These are phyloP conservation scores for Xenops minutus DNA, from an alignment of 2,797 vertebrate species.

Conservation along the genomic window DNA sequence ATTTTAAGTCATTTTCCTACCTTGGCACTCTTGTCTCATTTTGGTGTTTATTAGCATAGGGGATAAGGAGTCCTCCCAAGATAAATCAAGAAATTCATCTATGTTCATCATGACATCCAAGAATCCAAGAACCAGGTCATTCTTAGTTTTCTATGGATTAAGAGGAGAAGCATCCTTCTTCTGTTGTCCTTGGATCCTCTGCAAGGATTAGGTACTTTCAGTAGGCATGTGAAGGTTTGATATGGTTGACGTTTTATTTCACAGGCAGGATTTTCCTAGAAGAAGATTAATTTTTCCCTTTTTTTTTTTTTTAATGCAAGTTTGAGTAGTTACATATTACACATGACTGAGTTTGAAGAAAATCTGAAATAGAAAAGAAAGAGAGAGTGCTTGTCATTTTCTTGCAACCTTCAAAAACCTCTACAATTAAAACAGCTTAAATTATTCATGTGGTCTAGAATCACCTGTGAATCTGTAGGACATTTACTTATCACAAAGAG, in stretches of 20 bases:
- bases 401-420: not conserved
- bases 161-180: not conserved
- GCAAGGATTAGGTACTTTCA: not conserved
- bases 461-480: not conserved
- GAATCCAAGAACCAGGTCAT: fast-evolving
- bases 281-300: not conserved
- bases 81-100: not conserved
- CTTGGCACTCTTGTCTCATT: not conserved
- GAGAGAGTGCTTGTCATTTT: not conserved
- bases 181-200: not conserved
- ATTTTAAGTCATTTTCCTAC: not conserved
- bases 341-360: not conserved
- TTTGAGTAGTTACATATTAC: not conserved
- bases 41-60: not conserved
- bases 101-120: fast-evolving
- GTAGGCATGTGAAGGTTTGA: not conserved
- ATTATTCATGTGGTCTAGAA: not conserved
- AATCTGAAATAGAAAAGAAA: not conserved
- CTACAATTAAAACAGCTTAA: not conserved
- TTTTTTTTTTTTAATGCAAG: not conserved
- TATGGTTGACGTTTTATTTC: not conserved
- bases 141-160: not conserved
- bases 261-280: not conserved
- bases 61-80: not conserved
- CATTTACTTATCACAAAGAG: not conserved